phyloP scores from a whole-genome alignment of 2,888 invertebrate species.

The Nipponacmea schrenckii region DNA sequence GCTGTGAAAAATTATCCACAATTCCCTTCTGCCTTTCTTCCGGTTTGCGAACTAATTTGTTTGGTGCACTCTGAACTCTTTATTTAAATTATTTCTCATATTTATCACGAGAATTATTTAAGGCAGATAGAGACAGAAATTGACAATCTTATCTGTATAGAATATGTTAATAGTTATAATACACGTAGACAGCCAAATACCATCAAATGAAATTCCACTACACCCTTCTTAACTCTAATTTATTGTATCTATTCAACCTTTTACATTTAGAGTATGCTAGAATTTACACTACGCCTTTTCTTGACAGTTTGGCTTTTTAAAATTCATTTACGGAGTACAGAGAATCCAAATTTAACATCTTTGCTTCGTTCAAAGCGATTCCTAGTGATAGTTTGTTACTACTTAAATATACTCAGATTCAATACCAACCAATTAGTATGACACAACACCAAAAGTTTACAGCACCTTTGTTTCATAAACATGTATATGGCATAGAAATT shows the following conservation, averaged over 20 bases:
- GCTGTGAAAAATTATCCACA: background rate
- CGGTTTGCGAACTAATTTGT: background rate
- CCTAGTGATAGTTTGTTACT: too few species aligned
- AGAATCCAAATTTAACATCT: too few species aligned
- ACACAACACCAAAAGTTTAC: too few species aligned
- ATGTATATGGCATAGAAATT: too few species aligned
- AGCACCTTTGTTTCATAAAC: too few species aligned
- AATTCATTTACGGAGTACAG: too few species aligned
- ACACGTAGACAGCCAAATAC: background rate
- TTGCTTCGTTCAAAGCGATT: too few species aligned
- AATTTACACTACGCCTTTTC: background rate
- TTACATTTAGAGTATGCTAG: background rate
- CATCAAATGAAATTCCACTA: background rate
- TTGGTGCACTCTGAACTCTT: background rate
- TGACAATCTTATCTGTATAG: background rate
- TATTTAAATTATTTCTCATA: background rate
- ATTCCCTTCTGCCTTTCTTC: constrained; percentile 1
- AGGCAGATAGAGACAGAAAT: background rate
- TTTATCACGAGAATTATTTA: too few species aligned
- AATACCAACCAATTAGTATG: too few species aligned
- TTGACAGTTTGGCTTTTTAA: background rate
- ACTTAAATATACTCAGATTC: too few species aligned
- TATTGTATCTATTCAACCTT: background rate
- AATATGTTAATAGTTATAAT: background rate
- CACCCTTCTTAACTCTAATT: background rate